These are phyloP conservation scores for Catagonus wagneri DNA, from an alignment of 2,113 vertebrate species.

Conservation along the genomic window DNA sequence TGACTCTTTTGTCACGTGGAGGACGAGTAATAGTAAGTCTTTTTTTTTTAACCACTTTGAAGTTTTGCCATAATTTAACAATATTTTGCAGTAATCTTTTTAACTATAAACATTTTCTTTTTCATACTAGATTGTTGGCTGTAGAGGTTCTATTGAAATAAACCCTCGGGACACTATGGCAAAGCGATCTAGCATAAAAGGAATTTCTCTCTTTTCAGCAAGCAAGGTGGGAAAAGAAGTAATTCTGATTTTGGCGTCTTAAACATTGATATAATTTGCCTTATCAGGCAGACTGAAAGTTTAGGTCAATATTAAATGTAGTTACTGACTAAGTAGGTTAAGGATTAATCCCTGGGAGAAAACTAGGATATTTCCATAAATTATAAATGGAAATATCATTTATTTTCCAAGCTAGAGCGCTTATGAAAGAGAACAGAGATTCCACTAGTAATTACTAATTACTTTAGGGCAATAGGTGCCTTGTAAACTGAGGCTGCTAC, in stretches of 20 bases:
- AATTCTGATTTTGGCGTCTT: not conserved
- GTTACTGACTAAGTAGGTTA: not conserved
- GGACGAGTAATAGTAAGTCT: constrained; percentile 93
- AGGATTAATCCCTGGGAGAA: not conserved
- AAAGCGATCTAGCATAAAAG: constrained; percentile 93
- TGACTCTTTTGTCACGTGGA: constrained; percentile 89
- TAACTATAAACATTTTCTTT: not conserved
- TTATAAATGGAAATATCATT: too few species aligned
- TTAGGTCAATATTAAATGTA: not conserved
- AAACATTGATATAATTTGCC: not conserved
- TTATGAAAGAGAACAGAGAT: not conserved
- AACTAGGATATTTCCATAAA: too few species aligned
- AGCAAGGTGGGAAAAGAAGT: constrained; percentile 87
- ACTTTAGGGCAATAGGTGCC: not conserved
- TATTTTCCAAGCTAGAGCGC: constrained; percentile 20
- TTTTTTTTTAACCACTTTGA: not conserved
- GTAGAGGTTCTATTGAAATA: constrained; percentile 92
- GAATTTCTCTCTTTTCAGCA: constrained; percentile 87
- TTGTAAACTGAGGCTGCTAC: not conserved
- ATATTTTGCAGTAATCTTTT: constrained; percentile 5
- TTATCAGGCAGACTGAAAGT: not conserved
- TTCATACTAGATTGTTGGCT: constrained; percentile 91
- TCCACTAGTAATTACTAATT: not conserved
- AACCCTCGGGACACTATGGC: constrained; percentile 93
- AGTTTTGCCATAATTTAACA: not conserved